phyloP scores from a whole-genome alignment of 2,113 vertebrate genomes.

The Onychorhynchus coronatus region DNA sequence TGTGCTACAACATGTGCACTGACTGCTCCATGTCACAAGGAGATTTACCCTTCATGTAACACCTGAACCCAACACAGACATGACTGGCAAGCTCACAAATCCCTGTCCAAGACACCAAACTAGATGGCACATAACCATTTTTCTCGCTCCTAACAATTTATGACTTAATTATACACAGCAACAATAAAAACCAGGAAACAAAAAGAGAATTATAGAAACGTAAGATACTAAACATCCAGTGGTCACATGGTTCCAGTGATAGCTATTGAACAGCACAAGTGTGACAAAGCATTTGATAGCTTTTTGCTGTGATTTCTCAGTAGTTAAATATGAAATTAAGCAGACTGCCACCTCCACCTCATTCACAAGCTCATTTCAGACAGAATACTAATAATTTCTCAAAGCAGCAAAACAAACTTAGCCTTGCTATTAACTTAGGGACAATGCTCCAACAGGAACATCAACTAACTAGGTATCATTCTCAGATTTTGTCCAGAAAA shows the following conservation, averaged over 20 bases:
- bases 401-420: background rate
- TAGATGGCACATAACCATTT: fast-evolving
- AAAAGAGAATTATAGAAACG: background rate
- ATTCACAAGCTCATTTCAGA: background rate
- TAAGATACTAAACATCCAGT: background rate
- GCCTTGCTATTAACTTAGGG: background rate
- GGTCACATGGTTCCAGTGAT: background rate
- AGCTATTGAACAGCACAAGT: background rate
- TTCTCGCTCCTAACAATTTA: background rate
- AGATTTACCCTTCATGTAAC: background rate
- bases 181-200: background rate
- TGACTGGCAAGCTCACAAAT: background rate
- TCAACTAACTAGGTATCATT: background rate
- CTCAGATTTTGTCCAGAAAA: background rate
- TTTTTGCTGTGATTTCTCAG: background rate
- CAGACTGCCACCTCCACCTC: background rate
- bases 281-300: background rate
- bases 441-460: background rate
- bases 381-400: background rate
- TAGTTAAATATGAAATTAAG: background rate
- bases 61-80: background rate
- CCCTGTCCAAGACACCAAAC: background rate
- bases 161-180: background rate
- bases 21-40: background rate
- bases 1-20: background rate